Evolutionary conservation across 2,888 invertebrate genomes (phyloP).

Genomic region (Mythimna ferrago): DNA sequence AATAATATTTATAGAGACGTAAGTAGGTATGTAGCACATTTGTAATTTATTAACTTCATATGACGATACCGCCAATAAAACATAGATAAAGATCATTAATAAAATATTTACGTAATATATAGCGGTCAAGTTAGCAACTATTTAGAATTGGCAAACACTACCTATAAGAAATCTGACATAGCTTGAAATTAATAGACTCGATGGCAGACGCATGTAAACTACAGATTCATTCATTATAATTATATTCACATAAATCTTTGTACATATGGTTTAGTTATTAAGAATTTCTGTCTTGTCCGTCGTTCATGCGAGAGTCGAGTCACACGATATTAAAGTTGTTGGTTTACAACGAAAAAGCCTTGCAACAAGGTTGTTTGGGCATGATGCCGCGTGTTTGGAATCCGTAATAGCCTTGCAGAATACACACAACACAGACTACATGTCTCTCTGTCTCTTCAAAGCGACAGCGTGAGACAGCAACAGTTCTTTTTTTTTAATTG

Average conservation of each 20-base stretch:
- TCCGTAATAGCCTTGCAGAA: conserved; percentile 82
- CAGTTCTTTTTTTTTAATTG: conserved; percentile 7
- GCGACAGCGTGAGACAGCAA: conserved; percentile 39
- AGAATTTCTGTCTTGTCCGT: conserved; percentile 58
- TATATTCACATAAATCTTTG: conserved; percentile 50
- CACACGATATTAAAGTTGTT: conserved; percentile 70
- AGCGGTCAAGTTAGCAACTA: neutral
- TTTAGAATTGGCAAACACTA: conserved; percentile 21
- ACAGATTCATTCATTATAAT: conserved; percentile 43
- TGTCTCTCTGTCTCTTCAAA: conserved; percentile 58
- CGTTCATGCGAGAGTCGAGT: conserved; percentile 52
- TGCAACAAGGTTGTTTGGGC: conserved; percentile 85
- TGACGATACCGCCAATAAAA: neutral
- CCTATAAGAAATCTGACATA: conserved; percentile 16
- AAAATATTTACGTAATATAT: conserved; percentile 24
- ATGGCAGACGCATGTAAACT: conserved; percentile 35
- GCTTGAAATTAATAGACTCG: conserved; percentile 37
- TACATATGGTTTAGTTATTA: conserved; percentile 49
- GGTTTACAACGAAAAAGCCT: conserved; percentile 80
- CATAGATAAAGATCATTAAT: conserved; percentile 18
- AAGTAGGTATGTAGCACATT: conserved; percentile 11
- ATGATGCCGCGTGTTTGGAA: conserved; percentile 80
- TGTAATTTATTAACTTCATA: neutral
- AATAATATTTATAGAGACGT: conserved; percentile 4
- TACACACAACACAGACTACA: conserved; percentile 64